These are phyloP conservation scores for Myxocyprinus asiaticus DNA, from an alignment of 2,113 vertebrate species.

Conservation along the genomic window DNA sequence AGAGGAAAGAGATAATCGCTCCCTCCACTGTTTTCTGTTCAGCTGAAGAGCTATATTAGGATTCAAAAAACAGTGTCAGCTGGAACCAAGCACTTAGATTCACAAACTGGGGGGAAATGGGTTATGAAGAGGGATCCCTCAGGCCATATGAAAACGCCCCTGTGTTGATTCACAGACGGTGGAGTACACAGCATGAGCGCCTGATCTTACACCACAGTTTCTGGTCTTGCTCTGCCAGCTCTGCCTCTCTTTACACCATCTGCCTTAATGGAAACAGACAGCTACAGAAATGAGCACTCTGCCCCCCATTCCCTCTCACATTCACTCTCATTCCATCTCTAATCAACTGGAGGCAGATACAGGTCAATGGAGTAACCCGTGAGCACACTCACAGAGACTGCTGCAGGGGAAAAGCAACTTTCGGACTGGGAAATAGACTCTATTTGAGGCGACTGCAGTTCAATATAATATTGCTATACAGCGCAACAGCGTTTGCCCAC, in stretches of 20 bases:
- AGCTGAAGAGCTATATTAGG: conserved; percentile 25
- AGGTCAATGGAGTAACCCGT: background rate
- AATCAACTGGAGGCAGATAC: background rate
- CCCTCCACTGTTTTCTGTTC: conserved; percentile 6
- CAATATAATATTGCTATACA: background rate
- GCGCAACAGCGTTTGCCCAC: no score
- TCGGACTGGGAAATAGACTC: background rate
- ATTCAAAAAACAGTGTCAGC: conserved; percentile 11
- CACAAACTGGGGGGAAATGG: conserved; percentile 24
- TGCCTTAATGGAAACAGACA: conserved; percentile 38
- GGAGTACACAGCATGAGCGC: conserved; percentile 5
- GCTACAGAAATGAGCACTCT: conserved; percentile 43
- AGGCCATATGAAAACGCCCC: conserved; percentile 4
- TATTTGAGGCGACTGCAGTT: background rate
- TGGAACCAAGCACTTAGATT: conserved; percentile 17
- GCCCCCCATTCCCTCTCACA: background rate
- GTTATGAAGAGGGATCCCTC: conserved; percentile 21
- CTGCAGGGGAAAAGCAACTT: background rate
- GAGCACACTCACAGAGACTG: background rate
- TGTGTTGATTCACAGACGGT: background rate
- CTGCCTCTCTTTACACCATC: conserved; percentile 27
- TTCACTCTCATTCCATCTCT: background rate
- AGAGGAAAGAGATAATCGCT: background rate
- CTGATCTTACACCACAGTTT: conserved; percentile 18
- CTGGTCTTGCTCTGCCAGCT: background rate